phyloP scores from a whole-genome alignment of 2,797 vertebrate genomes.

The Danio kyathit region DNA sequence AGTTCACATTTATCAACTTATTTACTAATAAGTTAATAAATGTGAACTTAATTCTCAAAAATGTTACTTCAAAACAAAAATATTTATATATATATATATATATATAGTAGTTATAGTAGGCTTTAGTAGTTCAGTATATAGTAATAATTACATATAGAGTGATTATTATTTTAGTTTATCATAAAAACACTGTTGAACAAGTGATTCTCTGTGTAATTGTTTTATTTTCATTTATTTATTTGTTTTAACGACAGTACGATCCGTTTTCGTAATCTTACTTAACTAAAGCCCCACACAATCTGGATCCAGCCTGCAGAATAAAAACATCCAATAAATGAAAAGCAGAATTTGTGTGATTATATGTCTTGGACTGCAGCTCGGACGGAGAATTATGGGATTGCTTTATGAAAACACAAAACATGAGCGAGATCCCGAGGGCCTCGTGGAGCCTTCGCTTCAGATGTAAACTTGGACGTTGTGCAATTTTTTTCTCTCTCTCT shows the following conservation, averaged over 20 bases:
- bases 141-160: no score
- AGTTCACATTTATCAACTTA: neutral
- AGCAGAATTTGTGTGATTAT: slow-evolving; percentile 68
- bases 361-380: slow-evolving; percentile 68
- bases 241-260: no score
- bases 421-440: neutral
- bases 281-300: no score
- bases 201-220: no score
- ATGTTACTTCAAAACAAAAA: neutral
- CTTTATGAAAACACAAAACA: slow-evolving; percentile 62
- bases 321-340: slow-evolving; percentile 42
- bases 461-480: neutral
- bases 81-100: no score
- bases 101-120: no score
- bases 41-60: neutral
- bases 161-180: no score
- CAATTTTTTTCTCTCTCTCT: neutral
- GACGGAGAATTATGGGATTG: slow-evolving; percentile 73
- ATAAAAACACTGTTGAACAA: no score
- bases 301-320: neutral
- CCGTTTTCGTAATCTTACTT: neutral
- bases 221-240: no score
- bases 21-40: neutral
- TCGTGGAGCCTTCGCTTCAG: neutral
- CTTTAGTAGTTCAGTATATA: no score